Base-by-base conservation (phyloP, 2,113 vertebrate genomes). In the Odocoileus hemionus region DNA sequence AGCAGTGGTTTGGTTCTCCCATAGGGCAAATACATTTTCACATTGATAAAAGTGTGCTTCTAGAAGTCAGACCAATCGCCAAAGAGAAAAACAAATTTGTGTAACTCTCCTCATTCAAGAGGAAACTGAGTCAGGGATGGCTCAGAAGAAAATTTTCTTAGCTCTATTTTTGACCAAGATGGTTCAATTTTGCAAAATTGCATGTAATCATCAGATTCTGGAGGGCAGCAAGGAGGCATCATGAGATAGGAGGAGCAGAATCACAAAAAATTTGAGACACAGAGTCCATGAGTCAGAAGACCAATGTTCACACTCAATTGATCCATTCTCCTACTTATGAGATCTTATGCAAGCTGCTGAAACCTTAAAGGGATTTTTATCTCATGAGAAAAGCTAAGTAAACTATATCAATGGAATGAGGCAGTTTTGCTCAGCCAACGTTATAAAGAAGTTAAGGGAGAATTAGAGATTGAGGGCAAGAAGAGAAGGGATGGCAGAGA, bases 21-120 rank as follows among this genome's bases (percentile, higher is more conserved):
- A 4, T 7, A 60, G 23, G 78, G 55, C 33, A 79, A 95, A 89
- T 30, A 76, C 7, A 76, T 92, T 74, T 52, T 25, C 14, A 16
- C 92, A 94, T 74, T 89, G 88, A 86, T 86, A 86, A 86, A 96
- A 95, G 17, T 55, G 47, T 88, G 84, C 70, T 79, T 83, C 85
- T 83, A 43, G 45, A 74, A 92, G 28, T 39, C 54, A 97, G 74
- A 84, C 61, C 57, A 33, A 54, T 64, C 12, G 7, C 4, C 74
- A 54, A 61, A 92, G 52, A 83, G 58, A 90, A 83, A 96, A 86
- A 50, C 54, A 96, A 88, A 54, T n/a, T 3, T 17, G 45, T 19
- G 7, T 2, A 43, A 45, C 25, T 16, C 79, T 52, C 39, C 14
- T 92, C 17, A 83, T 67, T 91, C 43, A 54, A 94, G 95, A 67